Evolutionary conservation across 2,797 vertebrate genomes (phyloP).

Genomic region (Enteromius anoplus): DNA sequence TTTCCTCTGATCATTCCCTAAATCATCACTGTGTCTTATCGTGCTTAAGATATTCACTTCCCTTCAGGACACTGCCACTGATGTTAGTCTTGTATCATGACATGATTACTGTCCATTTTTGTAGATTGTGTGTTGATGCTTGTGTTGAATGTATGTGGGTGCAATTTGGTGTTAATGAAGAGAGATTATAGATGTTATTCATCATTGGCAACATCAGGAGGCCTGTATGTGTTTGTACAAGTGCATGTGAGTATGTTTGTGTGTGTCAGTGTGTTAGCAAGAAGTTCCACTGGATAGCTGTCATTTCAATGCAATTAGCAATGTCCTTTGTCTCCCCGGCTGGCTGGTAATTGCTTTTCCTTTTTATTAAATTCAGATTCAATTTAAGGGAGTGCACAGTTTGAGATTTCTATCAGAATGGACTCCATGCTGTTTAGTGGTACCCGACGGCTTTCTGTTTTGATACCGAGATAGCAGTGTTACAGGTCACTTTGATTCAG

Average conservation of each 20-base stretch:
- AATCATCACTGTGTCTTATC: conserved; percentile 19
- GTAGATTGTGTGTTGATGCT: conserved; percentile 45
- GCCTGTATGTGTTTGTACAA: conserved; percentile 51
- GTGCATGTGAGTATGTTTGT: conserved; percentile 53
- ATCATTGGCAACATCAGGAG: conserved; percentile 44
- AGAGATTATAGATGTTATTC: conserved; percentile 53
- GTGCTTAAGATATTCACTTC: not conserved
- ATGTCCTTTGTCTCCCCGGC: conserved; percentile 21
- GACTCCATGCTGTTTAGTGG: not conserved
- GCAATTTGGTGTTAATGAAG: conserved; percentile 28
- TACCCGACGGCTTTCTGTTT: conserved; percentile 1
- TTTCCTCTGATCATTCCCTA: not conserved
- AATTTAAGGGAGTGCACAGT: conserved; percentile 34
- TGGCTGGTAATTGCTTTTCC: conserved; percentile 32
- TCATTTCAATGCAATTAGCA: conserved; percentile 25
- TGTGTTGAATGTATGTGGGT: conserved; percentile 59
- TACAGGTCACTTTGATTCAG: conserved; percentile 14
- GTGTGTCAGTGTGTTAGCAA: conserved; percentile 54
- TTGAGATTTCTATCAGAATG: not conserved
- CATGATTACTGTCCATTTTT: conserved; percentile 45
- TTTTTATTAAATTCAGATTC: conserved; percentile 18
- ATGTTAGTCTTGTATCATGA: conserved; percentile 48
- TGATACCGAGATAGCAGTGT: conserved; percentile 6
- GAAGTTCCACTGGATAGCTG: conserved; percentile 50
- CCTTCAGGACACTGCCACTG: conserved; percentile 49